These are phyloP conservation scores for Fragum fragum DNA, from an alignment of 2,888 invertebrate genomes.

Conservation along the genomic window DNA sequence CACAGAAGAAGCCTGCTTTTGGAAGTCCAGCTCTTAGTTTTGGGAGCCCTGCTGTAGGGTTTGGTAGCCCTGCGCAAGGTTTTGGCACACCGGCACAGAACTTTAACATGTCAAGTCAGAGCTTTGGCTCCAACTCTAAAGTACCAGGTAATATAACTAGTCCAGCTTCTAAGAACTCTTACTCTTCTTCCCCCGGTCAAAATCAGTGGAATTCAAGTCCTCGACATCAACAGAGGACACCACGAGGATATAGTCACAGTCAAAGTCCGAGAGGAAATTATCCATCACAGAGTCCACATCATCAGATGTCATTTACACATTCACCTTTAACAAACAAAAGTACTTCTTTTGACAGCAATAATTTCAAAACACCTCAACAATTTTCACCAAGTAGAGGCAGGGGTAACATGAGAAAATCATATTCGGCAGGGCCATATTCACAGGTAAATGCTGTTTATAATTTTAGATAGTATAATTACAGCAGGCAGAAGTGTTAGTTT, in stretches of 20 bases:
- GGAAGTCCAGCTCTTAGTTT: conserved; percentile 57
- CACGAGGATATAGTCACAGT: background rate
- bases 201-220: conserved; percentile 48
- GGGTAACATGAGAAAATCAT: conserved; percentile 66
- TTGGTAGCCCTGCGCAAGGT: conserved; percentile 16
- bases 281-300: conserved; percentile 7
- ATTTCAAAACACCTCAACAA: conserved; percentile 68
- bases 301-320: conserved; percentile 27
- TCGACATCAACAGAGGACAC: conserved; percentile 26
- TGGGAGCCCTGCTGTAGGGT: conserved; percentile 41
- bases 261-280: conserved; percentile 32
- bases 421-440: conserved; percentile 46
- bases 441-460: conserved; percentile 64
- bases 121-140: background rate
- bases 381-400: conserved; percentile 61
- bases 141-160: background rate
- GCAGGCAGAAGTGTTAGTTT: too few species aligned
- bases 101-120: background rate
- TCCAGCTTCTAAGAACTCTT: background rate
- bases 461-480: too few species aligned
- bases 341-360: conserved; percentile 39
- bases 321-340: conserved; percentile 29
- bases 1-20: conserved; percentile 48
- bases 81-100: conserved; percentile 8
- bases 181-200: conserved; percentile 25